Evolutionary conservation across 2,113 vertebrate species (phyloP).

Genomic region (Sapayoa aenigma): DNA sequence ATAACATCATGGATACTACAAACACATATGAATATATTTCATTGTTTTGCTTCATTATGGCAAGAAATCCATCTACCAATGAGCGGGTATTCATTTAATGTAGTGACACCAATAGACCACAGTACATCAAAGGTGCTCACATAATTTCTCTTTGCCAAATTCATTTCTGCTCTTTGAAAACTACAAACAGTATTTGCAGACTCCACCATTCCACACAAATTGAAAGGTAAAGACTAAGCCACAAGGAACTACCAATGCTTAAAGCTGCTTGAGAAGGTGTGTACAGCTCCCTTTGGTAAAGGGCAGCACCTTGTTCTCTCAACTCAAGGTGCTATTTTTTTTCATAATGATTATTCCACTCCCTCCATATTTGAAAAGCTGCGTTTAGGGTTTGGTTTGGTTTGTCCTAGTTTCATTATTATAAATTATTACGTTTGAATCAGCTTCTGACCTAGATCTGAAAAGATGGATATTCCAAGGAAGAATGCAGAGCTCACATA

Average conservation of each 20-base stretch:
- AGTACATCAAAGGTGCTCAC: not conserved
- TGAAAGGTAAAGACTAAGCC: not conserved
- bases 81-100: not conserved
- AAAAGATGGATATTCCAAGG: not conserved
- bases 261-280: not conserved
- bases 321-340: not conserved
- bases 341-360: not conserved
- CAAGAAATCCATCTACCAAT: not conserved
- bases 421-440: constrained; percentile 62
- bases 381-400: not conserved
- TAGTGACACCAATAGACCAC: not conserved
- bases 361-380: not conserved
- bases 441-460: constrained; percentile 59
- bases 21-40: not conserved
- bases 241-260: not conserved
- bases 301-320: not conserved
- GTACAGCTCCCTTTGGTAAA: not conserved
- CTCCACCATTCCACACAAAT: not conserved
- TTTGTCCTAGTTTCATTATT: constrained; percentile 56
- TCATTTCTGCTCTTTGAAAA: not conserved
- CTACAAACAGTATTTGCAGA: not conserved
- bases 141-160: not conserved
- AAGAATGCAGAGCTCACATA: constrained; percentile 4
- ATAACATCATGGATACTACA: not conserved
- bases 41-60: not conserved